Conservation (phyloP, 1,140 invertebrate species). For the Gryllus bimaculatus region DNA sequence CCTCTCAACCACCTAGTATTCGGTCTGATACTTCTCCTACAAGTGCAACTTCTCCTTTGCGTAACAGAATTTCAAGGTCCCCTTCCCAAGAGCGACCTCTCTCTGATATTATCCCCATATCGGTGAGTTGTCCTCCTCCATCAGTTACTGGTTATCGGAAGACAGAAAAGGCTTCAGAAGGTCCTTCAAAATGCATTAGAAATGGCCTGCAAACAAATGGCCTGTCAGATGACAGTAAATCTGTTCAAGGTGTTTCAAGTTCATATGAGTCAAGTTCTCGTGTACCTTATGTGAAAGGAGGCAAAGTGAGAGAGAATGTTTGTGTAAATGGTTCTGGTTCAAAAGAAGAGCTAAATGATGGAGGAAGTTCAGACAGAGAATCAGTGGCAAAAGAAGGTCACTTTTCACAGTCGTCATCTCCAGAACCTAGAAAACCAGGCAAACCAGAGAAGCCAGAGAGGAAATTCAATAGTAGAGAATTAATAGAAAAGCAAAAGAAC, state of each 20-base stretch:
- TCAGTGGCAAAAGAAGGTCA: too few relatives aligned
- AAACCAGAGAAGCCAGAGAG: slow-evolving; percentile 70
- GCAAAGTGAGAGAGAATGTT: background rate
- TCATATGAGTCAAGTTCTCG: background rate
- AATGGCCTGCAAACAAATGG: slow-evolving; percentile 8
- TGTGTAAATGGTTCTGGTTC: slow-evolving; percentile 1
- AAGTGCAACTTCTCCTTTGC: background rate
- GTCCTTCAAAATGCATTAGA: background rate
- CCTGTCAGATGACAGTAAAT: background rate
- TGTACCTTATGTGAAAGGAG: background rate
- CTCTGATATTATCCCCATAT: background rate
- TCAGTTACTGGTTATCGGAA: slow-evolving; percentile 15
- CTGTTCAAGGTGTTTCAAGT: background rate
- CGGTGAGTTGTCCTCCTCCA: background rate
- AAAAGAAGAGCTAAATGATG: slow-evolving; percentile 14
- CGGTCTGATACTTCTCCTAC: slow-evolving; percentile 10
- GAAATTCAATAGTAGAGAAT: slow-evolving; percentile 69
- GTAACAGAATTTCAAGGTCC: background rate
- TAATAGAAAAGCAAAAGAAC: slow-evolving; percentile 82
- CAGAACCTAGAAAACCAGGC: slow-evolving; percentile 35
- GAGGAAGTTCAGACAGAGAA: slow-evolving; percentile 37
- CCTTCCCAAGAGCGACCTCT: background rate
- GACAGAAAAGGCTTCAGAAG: background rate
- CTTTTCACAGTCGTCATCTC: background rate
- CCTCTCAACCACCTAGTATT: slow-evolving; percentile 1